Evolutionary conservation across 2,888 invertebrate genomes (phyloP).

Genomic region (Didymodactylos carnosus): DNA sequence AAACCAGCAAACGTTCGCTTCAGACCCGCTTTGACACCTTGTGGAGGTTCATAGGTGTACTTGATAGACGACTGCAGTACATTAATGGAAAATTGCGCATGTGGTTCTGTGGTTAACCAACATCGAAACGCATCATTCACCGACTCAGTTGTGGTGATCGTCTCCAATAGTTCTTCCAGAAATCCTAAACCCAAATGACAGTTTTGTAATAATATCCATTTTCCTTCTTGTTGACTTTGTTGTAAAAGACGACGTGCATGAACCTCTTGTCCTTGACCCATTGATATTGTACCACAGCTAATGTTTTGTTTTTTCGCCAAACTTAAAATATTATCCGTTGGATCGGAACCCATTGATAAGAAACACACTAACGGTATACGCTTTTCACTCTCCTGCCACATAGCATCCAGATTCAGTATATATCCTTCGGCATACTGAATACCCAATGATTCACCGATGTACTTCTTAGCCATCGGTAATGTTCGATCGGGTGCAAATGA

Average conservation of each 20-base stretch:
- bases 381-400: slow-evolving; percentile 70
- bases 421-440: slow-evolving; percentile 54
- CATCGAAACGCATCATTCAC: slow-evolving; percentile 65
- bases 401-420: slow-evolving; percentile 68
- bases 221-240: slow-evolving; percentile 56
- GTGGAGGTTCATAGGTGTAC: slow-evolving; percentile 89
- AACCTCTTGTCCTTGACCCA: slow-evolving; percentile 88
- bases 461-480: slow-evolving; percentile 33
- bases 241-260: slow-evolving; percentile 62
- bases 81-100: slow-evolving; percentile 74
- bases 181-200: slow-evolving; percentile 84
- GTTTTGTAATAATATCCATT: slow-evolving; percentile 84
- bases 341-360: slow-evolving; percentile 81
- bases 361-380: slow-evolving; percentile 73
- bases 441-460: slow-evolving; percentile 33
- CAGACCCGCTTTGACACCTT: slow-evolving; percentile 67
- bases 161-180: slow-evolving; percentile 73
- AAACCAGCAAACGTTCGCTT: slow-evolving; percentile 50
- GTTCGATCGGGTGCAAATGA: slow-evolving; percentile 33
- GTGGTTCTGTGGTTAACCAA: slow-evolving; percentile 86
- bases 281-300: slow-evolving; percentile 57
- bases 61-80: slow-evolving; percentile 72
- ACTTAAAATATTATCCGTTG: slow-evolving; percentile 70
- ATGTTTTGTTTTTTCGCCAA: slow-evolving; percentile 66
- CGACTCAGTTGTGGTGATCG: slow-evolving; percentile 47